phyloP scores from a whole-genome alignment of 1,140 invertebrate species.

The Dufourea novaeangliae region DNA sequence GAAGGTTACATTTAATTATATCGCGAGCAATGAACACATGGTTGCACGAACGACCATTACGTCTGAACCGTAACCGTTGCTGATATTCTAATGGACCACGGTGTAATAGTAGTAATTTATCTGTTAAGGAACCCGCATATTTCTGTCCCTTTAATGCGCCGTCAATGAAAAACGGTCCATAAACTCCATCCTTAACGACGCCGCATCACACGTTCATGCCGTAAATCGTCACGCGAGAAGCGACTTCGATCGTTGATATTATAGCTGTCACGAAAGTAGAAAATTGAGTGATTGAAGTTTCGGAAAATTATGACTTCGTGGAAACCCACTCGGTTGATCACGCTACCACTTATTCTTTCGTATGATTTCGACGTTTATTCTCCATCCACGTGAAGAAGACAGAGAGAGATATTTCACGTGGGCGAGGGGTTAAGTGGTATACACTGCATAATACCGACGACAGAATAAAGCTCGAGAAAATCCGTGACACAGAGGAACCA shows the following conservation, averaged over 20 bases:
- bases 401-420: background rate
- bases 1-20: background rate
- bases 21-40: background rate
- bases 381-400: background rate
- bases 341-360: background rate
- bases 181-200: slow-evolving; percentile 4
- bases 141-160: slow-evolving; percentile 1
- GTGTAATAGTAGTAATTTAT: slow-evolving; percentile 30
- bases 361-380: background rate
- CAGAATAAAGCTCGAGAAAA: background rate
- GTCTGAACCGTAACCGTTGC: background rate
- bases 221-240: background rate
- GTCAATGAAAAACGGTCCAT: slow-evolving; percentile 19
- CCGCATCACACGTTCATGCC: background rate
- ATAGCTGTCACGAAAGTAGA: background rate
- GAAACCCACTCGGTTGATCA: background rate
- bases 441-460: background rate
- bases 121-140: slow-evolving; percentile 35
- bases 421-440: background rate
- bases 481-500: background rate
- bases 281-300: background rate
- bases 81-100: slow-evolving; percentile 14
- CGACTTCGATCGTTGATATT: background rate
- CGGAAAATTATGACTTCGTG: background rate
- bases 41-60: background rate